A percentile compares a stretch with the other conserved stretches of the same genome.
These are phyloP conservation scores for Tragulus kanchil DNA, from an alignment of 2,113 vertebrate genomes.

Conservation along the genomic window DNA sequence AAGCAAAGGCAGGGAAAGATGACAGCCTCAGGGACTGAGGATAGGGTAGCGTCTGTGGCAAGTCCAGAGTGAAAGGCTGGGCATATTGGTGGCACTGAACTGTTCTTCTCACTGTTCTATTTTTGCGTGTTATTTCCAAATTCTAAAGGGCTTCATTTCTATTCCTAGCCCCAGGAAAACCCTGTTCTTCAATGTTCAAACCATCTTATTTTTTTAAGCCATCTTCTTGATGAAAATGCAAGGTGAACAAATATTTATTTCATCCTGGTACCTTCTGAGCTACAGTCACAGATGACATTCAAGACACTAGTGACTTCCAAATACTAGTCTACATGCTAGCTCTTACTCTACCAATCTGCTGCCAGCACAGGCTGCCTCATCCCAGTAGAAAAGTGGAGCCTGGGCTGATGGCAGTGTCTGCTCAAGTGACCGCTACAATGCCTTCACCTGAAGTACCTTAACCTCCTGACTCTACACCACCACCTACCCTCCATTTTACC, in stretches of 20 bases:
- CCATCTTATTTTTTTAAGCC: neutral
- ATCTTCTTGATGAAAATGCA: neutral
- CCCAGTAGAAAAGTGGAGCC: neutral
- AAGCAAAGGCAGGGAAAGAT: neutral
- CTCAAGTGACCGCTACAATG: neutral
- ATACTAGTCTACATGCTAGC: neutral
- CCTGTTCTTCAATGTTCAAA: neutral
- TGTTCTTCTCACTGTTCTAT: neutral
- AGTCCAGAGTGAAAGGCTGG: neutral
- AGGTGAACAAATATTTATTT: neutral
- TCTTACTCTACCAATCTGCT: neutral
- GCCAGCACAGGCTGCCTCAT: neutral
- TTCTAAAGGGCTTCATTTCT: neutral
- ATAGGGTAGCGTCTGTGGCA: neutral
- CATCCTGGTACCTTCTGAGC: neutral
- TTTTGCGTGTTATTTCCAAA: neutral
- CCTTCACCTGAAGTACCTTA: neutral
- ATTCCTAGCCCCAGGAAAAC: neutral
- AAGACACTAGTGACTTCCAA: neutral
- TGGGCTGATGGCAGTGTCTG: neutral
- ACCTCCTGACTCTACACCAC: neutral
- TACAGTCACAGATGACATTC: neutral
- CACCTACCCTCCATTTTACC: neutral
- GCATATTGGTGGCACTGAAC: neutral
- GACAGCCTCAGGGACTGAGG: neutral